phyloP scores from a whole-genome alignment of 1,140 invertebrate species.

The Luehdorfia chinensis region DNA sequence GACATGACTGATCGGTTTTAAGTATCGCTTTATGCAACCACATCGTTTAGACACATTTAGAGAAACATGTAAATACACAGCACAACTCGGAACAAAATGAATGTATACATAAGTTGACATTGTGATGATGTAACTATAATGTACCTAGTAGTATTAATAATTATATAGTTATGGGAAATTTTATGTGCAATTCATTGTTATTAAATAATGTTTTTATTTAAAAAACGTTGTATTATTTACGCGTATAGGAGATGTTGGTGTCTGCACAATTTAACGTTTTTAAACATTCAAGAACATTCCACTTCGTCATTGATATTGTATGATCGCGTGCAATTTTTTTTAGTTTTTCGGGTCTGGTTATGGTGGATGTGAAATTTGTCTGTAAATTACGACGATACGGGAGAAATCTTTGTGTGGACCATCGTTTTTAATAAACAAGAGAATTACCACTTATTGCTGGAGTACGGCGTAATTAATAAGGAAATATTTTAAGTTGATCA shows the following conservation, averaged over 20 bases:
- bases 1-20: slow-evolving; percentile 29
- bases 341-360: too few species aligned
- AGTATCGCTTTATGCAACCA: slow-evolving; percentile 16
- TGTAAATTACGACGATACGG: too few species aligned
- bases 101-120: slow-evolving; percentile 38
- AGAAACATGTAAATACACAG: slow-evolving; percentile 12
- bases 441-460: too few species aligned
- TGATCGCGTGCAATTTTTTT: too few species aligned
- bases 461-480: too few species aligned
- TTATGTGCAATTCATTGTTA: slow-evolving; percentile 58
- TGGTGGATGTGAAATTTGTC: too few species aligned
- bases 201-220: slow-evolving; percentile 41
- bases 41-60: slow-evolving; percentile 2
- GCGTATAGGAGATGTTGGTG: neutral
- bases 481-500: too few species aligned
- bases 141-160: slow-evolving; percentile 57
- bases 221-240: slow-evolving; percentile 20
- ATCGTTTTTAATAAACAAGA: too few species aligned
- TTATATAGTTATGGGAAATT: slow-evolving; percentile 57
- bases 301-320: too few species aligned
- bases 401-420: too few species aligned
- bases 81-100: slow-evolving; percentile 2
- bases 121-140: slow-evolving; percentile 46
- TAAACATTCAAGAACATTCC: too few species aligned
- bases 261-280: too few species aligned